These are phyloP conservation scores for Arbacia lixula DNA, from an alignment of 53 echinoderm and acorn worm species.

Conservation along the genomic window DNA sequence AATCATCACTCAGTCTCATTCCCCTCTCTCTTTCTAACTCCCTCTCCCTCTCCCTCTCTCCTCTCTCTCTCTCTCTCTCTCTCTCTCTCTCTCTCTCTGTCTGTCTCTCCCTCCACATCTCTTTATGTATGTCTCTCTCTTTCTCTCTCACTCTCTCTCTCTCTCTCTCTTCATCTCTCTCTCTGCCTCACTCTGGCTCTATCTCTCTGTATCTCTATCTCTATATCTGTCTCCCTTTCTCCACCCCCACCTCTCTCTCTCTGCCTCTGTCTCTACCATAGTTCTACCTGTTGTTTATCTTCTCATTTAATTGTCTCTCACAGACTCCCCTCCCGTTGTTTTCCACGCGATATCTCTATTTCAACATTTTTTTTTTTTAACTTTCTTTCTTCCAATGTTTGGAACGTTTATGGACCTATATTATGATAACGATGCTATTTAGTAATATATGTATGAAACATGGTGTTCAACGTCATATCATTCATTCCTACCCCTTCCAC, in stretches of 20 bases:
- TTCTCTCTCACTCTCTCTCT: not conserved
- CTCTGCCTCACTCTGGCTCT: not conserved
- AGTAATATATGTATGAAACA: no score
- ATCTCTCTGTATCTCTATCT: not conserved
- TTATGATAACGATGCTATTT: no score
- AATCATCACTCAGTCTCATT: slow-evolving; percentile 34
- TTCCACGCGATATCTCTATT: no score
- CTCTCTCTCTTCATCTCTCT: not conserved
- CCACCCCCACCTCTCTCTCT: not conserved
- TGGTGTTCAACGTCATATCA: no score
- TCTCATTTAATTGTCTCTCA: no score
- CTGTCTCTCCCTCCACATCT: not conserved
- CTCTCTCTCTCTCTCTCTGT: not conserved
- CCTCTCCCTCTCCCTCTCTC: not conserved
- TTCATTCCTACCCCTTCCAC: no score
- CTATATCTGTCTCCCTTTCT: not conserved
- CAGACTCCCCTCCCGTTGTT: no score
- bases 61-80: not conserved
- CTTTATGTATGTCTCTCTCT: not conserved
- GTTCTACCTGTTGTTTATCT: not conserved
- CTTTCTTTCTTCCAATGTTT: no score
- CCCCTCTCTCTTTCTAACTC: not conserved
- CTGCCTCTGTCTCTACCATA: not conserved
- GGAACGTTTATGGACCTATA: no score
- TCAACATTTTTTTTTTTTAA: no score